Percentiles rank a stretch among this genome's conserved stretches.
These are phyloP conservation scores for Apostichopus parvimensis DNA, from an alignment of 35 echinoderm and acorn worm genomes.

Conservation along the genomic window DNA sequence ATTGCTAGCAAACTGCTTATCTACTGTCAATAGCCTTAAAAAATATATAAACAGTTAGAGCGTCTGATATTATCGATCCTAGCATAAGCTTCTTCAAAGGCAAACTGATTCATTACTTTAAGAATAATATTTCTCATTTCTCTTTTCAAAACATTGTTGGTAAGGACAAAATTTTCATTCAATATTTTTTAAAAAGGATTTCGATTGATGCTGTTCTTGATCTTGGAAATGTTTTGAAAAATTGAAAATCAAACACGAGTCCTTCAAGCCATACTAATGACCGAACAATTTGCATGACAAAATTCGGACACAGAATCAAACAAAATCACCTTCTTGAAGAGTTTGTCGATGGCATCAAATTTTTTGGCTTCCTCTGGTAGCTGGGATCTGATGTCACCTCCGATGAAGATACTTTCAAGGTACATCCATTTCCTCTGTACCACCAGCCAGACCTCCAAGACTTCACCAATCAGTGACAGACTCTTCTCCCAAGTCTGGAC, in stretches of 20 bases:
- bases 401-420: slow-evolving; percentile 98
- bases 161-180: too few species aligned
- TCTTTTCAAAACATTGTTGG: too few species aligned
- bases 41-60: too few species aligned
- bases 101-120: too few species aligned
- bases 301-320: not conserved
- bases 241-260: not conserved
- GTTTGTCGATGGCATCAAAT: slow-evolving; percentile 99
- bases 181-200: too few species aligned
- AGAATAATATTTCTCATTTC: too few species aligned
- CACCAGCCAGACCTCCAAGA: slow-evolving; percentile 97
- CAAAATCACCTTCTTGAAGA: slow-evolving; percentile 90
- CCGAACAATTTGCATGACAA: not conserved
- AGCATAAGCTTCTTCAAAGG: too few species aligned
- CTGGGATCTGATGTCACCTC: slow-evolving; percentile 97
- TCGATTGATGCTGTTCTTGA: not conserved
- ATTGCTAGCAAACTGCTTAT: too few species aligned
- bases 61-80: too few species aligned
- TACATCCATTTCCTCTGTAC: slow-evolving; percentile 99
- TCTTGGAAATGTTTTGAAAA: not conserved
- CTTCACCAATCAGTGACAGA: slow-evolving; percentile 93
- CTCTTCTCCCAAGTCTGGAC: slow-evolving; percentile 99
- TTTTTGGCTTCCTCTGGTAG: slow-evolving; percentile 99
- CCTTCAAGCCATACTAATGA: not conserved
- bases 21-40: too few species aligned